These are phyloP conservation scores for Orthosia cruda DNA, from an alignment of 2,888 invertebrate species.

Conservation along the genomic window DNA sequence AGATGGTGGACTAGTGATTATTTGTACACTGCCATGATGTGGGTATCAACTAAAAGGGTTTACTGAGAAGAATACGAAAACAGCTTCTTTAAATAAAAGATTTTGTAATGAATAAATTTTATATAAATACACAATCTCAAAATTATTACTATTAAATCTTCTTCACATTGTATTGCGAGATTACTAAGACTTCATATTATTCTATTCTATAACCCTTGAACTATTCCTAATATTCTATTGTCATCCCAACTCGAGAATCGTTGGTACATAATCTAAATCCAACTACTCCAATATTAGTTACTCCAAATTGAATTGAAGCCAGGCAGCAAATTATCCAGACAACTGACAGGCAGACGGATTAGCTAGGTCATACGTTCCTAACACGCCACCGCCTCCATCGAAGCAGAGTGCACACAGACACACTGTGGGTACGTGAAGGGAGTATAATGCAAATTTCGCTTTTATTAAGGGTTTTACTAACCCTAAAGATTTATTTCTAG, in stretches of 20 bases:
- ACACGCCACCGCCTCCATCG: slow-evolving; percentile 10
- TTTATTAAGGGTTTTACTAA: background rate
- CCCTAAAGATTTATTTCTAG: too few species aligned
- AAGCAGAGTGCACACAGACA: slow-evolving; percentile 26
- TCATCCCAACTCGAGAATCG: background rate
- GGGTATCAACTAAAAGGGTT: too few species aligned
- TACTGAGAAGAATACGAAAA: too few species aligned
- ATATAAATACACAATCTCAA: background rate
- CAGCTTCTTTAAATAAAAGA: too few species aligned
- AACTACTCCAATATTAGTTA: slow-evolving; percentile 38
- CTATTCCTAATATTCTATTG: background rate
- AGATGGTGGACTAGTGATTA: too few species aligned
- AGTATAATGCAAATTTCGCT: slow-evolving; percentile 4
- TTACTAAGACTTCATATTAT: background rate
- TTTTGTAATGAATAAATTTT: too few species aligned
- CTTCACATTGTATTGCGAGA: background rate
- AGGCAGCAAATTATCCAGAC: slow-evolving; percentile 61
- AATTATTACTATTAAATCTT: background rate
- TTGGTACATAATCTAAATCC: slow-evolving; percentile 16
- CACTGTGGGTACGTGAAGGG: slow-evolving; percentile 9
- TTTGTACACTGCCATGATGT: too few species aligned
- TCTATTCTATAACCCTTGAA: background rate
- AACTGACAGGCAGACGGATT: slow-evolving; percentile 51
- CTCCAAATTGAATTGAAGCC: slow-evolving; percentile 56
- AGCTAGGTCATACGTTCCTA: slow-evolving; percentile 57